These are phyloP conservation scores for Drosophila sucinea DNA, from an alignment of 1,140 invertebrate species.

Conservation along the genomic window DNA sequence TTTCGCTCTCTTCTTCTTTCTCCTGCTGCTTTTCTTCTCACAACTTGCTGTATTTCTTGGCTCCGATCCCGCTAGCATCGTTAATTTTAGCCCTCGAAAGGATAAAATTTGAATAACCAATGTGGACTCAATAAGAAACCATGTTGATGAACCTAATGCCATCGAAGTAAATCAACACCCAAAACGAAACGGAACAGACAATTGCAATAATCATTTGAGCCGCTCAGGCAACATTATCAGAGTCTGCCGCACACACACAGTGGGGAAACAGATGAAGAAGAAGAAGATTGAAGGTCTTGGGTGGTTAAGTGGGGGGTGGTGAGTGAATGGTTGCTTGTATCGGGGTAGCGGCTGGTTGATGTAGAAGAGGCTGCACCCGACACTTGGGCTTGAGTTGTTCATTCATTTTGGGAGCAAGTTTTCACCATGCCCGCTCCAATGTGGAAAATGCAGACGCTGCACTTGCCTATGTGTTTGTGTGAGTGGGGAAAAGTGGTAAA, in stretches of 20 bases:
- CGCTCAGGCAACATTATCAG: slow-evolving; percentile 14
- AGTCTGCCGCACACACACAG: not conserved
- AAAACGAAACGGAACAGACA: slow-evolving; percentile 16
- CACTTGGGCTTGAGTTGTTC: slow-evolving; percentile 45
- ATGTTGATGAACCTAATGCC: slow-evolving; percentile 4
- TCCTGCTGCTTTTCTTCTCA: no score
- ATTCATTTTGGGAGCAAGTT: slow-evolving; percentile 69
- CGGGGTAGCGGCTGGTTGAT: slow-evolving; percentile 6
- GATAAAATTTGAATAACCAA: no score
- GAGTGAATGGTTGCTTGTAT: no score
- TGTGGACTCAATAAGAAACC: no score
- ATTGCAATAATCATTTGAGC: slow-evolving; percentile 41
- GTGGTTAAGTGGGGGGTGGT: not conserved
- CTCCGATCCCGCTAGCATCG: no score
- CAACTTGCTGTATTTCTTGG: no score
- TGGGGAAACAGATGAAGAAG: not conserved
- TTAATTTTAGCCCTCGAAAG: no score
- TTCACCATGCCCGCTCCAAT: slow-evolving; percentile 63
- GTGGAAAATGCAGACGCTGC: slow-evolving; percentile 61
- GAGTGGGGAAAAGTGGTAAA: slow-evolving; percentile 66
- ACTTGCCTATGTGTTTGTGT: slow-evolving; percentile 19
- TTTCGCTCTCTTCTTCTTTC: no score
- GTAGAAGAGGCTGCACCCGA: slow-evolving; percentile 10
- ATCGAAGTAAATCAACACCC: slow-evolving; percentile 17
- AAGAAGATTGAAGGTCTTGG: not conserved